Base-by-base conservation (phyloP, 1,140 invertebrate species). In the Leguminivora glycinivorella region DNA sequence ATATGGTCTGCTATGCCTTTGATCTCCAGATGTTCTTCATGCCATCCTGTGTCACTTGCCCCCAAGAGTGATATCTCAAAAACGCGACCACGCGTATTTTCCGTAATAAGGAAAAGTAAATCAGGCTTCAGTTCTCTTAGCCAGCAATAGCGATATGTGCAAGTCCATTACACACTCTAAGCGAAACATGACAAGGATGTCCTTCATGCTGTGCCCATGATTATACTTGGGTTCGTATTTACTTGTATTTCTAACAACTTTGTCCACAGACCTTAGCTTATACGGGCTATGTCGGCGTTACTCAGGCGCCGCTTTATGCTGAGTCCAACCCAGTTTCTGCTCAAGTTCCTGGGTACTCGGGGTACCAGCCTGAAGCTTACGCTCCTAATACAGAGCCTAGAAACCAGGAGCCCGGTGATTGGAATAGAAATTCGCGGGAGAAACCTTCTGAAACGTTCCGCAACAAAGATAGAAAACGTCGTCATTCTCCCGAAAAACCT, bases 251-350 rank as follows among this genome's bases (percentile, higher is more conserved):
- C 26, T 63, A 63, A 63, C 58, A 9, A 63, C n/a, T 63, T 63
- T 63, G 58, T 63, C 58, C 58, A 63, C 58, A 63, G 58, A 63
- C 14, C 17, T 29, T 63, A 31, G 6, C 26, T 63, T 63, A 31
- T 29, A 31, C 22, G 58, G 58, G 58, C 14, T 63, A 63, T 17
- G 25, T 26, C 58, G 58, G 26, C n/a, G 25, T 22, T 52, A 17
- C n/a, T 63, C 25, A 29, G 58, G 58, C 25, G n/a, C 31, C 10
- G 58, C 29, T 4, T 9, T 29, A 7, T 29, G 1, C 17, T 4
- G 26, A 63, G 1, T 5, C 58, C 5, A 14, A 17, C 7, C 58
- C 58, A n/a, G 25, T 29, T 9, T 29, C 58, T 26, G 58, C 14
- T 17, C 14, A 34, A 22, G 17, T 29, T 29, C 17, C 14, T 17